Percentiles rank a stretch among this genome's conserved stretches.
These are phyloP conservation scores for Diadema setosum DNA, from an alignment of 35 echinoderm and acorn worm genomes.

Conservation along the genomic window DNA sequence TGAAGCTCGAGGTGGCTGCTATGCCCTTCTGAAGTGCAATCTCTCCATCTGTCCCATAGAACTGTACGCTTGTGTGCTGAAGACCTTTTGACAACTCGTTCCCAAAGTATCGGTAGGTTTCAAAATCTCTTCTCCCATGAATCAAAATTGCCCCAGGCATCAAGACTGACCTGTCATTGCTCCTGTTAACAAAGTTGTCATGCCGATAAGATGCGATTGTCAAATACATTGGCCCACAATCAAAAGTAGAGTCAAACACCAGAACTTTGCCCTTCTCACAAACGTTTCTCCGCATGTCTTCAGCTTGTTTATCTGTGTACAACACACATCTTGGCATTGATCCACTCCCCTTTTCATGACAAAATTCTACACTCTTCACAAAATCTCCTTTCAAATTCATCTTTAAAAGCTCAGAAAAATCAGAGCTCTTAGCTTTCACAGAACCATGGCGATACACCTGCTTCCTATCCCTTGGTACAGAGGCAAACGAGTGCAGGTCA, in stretches of 20 bases:
- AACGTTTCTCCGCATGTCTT: slow-evolving; percentile 14
- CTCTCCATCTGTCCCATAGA: slow-evolving; percentile 18
- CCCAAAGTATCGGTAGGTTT: slow-evolving; percentile 2
- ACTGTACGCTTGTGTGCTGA: neutral
- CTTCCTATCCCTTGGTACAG: neutral
- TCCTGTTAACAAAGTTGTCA: neutral
- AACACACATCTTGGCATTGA: slow-evolving; percentile 2
- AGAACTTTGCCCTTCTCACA: neutral
- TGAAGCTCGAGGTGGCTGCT: slow-evolving; percentile 2
- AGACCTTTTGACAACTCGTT: slow-evolving; percentile 14
- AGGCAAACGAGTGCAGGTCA: neutral
- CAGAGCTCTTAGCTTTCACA: neutral
- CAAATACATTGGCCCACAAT: neutral
- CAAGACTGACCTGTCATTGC: slow-evolving; percentile 3
- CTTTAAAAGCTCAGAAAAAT: neutral
- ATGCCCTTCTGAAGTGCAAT: slow-evolving; percentile 6
- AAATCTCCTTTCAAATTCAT: slow-evolving; percentile 26
- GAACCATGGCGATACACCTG: slow-evolving; percentile 10
- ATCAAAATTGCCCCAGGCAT: slow-evolving; percentile 21
- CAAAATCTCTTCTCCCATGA: slow-evolving; percentile 11
- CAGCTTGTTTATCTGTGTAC: slow-evolving; percentile 17
- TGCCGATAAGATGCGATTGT: neutral
- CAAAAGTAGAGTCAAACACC: slow-evolving; percentile 7
- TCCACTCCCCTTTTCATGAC: neutral
- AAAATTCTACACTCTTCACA: slow-evolving; percentile 25